Conservation (phyloP, 2,113 vertebrate species). For the Hippocampus mohnikei region DNA sequence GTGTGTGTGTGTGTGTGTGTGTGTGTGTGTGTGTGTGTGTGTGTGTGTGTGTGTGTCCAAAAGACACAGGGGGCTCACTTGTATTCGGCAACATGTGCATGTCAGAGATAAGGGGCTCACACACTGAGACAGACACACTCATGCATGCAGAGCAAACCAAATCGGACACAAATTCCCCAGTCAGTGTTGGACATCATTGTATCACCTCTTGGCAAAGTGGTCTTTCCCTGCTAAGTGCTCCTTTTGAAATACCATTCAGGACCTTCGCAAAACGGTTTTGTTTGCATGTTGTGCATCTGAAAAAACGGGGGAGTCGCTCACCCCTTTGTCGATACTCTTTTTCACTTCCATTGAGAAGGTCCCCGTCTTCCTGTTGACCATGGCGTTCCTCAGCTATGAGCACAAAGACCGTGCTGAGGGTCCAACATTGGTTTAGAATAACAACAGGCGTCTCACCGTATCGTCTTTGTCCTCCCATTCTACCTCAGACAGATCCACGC, state of each 20-base stretch:
- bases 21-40: too few relatives aligned
- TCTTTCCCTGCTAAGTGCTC: slow-evolving; percentile 39
- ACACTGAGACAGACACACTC: slow-evolving; percentile 52
- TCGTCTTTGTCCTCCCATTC: slow-evolving; percentile 98
- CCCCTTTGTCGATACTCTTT: slow-evolving; percentile 98
- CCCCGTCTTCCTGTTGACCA: slow-evolving; percentile 97
- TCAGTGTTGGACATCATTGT: slow-evolving; percentile 45
- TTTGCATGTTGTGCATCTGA: slow-evolving; percentile 6
- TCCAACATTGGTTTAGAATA: slow-evolving; percentile 14
- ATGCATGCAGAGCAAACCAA: slow-evolving; percentile 53
- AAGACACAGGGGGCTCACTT: slow-evolving; percentile 39
- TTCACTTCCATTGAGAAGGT: slow-evolving; percentile 98
- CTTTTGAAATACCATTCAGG: slow-evolving; percentile 26
- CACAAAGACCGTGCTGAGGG: slow-evolving; percentile 15
- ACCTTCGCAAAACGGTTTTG: slow-evolving; percentile 17
- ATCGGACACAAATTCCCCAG: slow-evolving; percentile 58
- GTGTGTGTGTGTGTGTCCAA: slow-evolving; percentile 3
- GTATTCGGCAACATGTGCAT: slow-evolving; percentile 67
- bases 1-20: background rate
- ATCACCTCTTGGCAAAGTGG: slow-evolving; percentile 46
- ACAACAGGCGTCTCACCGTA: slow-evolving; percentile 74
- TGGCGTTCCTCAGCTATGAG: slow-evolving; percentile 88
- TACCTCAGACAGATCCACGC: slow-evolving; percentile 95
- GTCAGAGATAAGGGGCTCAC: slow-evolving; percentile 65
- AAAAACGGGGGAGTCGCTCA: slow-evolving; percentile 52